phyloP scores from a whole-genome alignment of 1,140 invertebrate species.

The Lucilia sericata region DNA sequence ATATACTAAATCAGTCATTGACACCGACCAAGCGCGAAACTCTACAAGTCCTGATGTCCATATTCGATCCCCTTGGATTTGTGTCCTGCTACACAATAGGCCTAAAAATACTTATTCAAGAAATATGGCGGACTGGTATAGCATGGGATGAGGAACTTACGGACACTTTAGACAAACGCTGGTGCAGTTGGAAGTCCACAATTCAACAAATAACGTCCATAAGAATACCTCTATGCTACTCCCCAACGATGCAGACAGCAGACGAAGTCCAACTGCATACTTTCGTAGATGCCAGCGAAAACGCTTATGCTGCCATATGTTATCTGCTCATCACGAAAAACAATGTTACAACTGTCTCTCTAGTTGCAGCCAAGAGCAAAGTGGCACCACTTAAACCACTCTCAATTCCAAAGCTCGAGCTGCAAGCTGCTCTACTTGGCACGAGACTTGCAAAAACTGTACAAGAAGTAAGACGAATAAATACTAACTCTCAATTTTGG shows the following conservation, averaged over 20 bases:
- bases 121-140: slow-evolving; percentile 59
- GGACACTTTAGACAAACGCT: background rate
- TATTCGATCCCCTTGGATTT: slow-evolving; percentile 67
- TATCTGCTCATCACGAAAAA: background rate
- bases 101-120: slow-evolving; percentile 65
- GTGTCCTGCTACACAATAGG: slow-evolving; percentile 61
- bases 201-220: background rate
- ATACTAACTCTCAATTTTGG: background rate
- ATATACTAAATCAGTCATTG: background rate
- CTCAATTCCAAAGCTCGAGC: background rate
- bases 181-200: background rate
- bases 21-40: slow-evolving; percentile 57
- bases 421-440: background rate
- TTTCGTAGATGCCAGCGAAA: slow-evolving; percentile 26
- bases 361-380: background rate
- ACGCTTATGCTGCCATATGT: slow-evolving; percentile 12
- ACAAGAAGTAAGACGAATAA: background rate
- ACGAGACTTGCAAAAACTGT: background rate
- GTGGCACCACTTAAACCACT: background rate
- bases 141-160: slow-evolving; percentile 36
- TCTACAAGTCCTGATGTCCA: slow-evolving; percentile 54
- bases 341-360: background rate
- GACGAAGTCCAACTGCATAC: slow-evolving; percentile 25
- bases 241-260: background rate
- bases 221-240: background rate